Conservation (phyloP, 2,797 vertebrate species). For the Sebastes kiyomatsui region DNA sequence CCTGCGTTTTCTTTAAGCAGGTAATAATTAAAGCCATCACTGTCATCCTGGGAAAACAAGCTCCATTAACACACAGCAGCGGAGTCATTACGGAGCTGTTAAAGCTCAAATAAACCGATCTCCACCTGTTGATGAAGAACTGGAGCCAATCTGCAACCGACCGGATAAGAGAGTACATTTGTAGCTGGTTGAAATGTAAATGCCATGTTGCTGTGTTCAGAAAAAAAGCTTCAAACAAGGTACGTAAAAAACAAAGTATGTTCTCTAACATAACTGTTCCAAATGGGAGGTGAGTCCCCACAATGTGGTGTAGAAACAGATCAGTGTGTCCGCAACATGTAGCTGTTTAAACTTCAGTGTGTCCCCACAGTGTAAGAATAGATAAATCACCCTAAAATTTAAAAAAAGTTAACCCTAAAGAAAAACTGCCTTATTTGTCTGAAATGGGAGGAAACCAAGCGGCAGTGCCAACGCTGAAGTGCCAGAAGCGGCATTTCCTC, state of each 20-base stretch:
- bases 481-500: background rate
- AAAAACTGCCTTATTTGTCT: too few relatives aligned
- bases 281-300: background rate
- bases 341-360: background rate
- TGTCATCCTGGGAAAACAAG: constrained; percentile 7
- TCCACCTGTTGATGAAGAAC: background rate
- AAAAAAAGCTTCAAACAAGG: background rate
- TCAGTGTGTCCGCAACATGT: background rate
- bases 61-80: background rate
- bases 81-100: background rate
- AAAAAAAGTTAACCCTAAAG: too few relatives aligned
- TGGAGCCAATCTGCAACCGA: too few relatives aligned
- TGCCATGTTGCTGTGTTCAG: background rate
- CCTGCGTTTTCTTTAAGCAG: background rate
- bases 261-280: background rate
- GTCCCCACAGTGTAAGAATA: background rate
- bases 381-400: too few relatives aligned
- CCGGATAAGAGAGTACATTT: background rate
- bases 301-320: background rate
- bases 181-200: background rate
- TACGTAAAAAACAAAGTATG: background rate
- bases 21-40: constrained; percentile 1
- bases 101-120: background rate
- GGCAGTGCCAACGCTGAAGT: background rate
- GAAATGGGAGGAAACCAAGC: background rate